Evolutionary conservation across 2,797 vertebrate species (phyloP), one percentile per base, ranked within the genome.

Genomic region (Sciurus carolinensis): DNA sequence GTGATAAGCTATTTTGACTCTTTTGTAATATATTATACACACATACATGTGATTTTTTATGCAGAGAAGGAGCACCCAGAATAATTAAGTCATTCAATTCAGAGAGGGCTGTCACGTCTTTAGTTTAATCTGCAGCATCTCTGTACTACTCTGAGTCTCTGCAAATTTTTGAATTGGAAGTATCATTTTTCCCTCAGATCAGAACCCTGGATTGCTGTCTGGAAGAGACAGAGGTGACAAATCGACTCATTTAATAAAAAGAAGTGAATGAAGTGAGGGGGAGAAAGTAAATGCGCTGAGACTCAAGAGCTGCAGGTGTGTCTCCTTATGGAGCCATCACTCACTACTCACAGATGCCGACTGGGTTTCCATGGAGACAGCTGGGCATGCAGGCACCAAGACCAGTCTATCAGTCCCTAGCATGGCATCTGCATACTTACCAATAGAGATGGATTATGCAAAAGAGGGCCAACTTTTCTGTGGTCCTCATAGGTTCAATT

Each of bases 191-290:
- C 54, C 59, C 84, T 73, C 47, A 0, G 0, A 95, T 1, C 67
- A 84, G 88, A 97, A 94, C 73, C 24, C n/a, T 62, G 77, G 64
- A 5, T 52, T 96, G 90, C 72, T 92, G 90, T 91, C 91, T 90
- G 92, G 80, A n/a, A 91, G 79, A 96, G 89, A 76, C 33, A 26
- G 95, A 94, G 79, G 95, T 83, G 97, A 98, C 94, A 98, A 97
- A 96, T 80, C 39, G 88, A 85, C 3, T 73, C 88, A 62, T 96
- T 95, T 95, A 96, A 86, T 96, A 94, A 54, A 94, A 28, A 86
- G 36, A 20, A 82, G 84, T 15, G 83, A 97, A 97, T 7, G 4
- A 9, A 11, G 67, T 50, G 52, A 93, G 52, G 73, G 39, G 62
- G 67, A 92, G 75, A 84, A 75, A 92, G 62, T 0, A 2, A 77